Evolutionary conservation across 2,888 invertebrate genomes (phyloP).

Genomic region (Panorpa germanica): DNA sequence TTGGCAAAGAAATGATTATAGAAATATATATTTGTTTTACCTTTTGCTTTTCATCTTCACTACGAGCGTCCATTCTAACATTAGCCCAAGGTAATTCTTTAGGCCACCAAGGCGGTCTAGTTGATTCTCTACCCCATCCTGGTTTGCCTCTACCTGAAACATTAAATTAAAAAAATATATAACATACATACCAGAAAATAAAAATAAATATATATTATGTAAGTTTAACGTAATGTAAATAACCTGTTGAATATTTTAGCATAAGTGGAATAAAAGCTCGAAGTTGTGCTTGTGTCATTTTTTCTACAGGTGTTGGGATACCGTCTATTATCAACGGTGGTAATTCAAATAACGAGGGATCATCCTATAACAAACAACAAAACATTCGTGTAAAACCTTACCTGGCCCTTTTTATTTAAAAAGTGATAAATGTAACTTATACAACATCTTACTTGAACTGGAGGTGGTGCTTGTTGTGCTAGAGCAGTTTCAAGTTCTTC

Average conservation of each 20-base stretch:
- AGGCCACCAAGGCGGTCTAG: conserved; percentile 96
- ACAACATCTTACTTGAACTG: too few relatives aligned
- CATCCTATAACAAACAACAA: conserved; percentile 68
- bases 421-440: too few relatives aligned
- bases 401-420: too few relatives aligned
- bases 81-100: conserved; percentile 96
- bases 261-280: conserved; percentile 93
- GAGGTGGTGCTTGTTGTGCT: conserved; percentile 81
- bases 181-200: conserved; percentile 1
- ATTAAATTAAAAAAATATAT: neutral
- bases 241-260: conserved; percentile 91
- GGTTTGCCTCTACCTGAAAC: conserved; percentile 68
- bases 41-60: conserved; percentile 94
- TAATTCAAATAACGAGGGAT: conserved; percentile 84
- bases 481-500: conserved; percentile 85
- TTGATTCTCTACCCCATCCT: conserved; percentile 93
- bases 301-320: conserved; percentile 94
- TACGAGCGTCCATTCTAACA: conserved; percentile 89
- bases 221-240: conserved; percentile 13
- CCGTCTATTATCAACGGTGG: conserved; percentile 94
- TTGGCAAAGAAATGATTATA: too few relatives aligned
- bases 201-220: conserved; percentile 1
- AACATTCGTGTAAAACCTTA: too few relatives aligned
- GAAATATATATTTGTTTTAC: too few relatives aligned
- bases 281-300: conserved; percentile 96